These are phyloP conservation scores for Siniperca undulata DNA, from an alignment of 2,797 vertebrate genomes.

Conservation along the genomic window DNA sequence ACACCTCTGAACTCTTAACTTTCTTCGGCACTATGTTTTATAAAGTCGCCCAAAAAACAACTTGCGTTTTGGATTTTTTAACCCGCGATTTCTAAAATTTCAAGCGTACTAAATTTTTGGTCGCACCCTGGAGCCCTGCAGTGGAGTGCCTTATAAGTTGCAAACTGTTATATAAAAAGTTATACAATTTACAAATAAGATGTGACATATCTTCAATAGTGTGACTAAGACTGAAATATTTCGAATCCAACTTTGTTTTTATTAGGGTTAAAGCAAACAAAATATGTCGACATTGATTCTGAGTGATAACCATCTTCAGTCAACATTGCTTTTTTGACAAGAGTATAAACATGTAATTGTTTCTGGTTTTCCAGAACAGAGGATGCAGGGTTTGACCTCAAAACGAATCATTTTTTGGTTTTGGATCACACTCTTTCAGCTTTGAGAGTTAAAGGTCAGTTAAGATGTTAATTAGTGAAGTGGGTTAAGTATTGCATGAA, in stretches of 20 bases:
- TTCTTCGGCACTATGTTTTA: too few relatives aligned
- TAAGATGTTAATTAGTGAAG: not conserved
- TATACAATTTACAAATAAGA: not conserved
- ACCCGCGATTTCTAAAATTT: too few relatives aligned
- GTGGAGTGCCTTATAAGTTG: too few relatives aligned
- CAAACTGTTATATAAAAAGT: not conserved
- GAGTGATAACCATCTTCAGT: too few relatives aligned
- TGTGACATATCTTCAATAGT: not conserved
- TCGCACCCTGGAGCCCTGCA: too few relatives aligned
- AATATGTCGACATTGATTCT: not conserved
- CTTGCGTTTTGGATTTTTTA: too few relatives aligned
- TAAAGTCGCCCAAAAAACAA: too few relatives aligned
- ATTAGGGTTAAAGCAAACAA: not conserved
- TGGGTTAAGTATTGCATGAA: too few relatives aligned
- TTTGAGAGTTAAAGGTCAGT: not conserved
- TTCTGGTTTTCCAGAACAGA: not conserved
- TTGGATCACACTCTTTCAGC: not conserved
- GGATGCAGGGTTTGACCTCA: not conserved
- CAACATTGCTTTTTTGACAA: not conserved
- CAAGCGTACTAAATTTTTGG: too few relatives aligned
- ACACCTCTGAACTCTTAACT: too few relatives aligned
- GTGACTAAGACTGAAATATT: not conserved
- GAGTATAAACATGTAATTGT: not conserved
- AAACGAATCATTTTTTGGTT: not conserved
- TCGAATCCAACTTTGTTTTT: fast-evolving